phyloP scores from a whole-genome alignment of 2,113 vertebrate genomes.

The Synodontis membranacea region DNA sequence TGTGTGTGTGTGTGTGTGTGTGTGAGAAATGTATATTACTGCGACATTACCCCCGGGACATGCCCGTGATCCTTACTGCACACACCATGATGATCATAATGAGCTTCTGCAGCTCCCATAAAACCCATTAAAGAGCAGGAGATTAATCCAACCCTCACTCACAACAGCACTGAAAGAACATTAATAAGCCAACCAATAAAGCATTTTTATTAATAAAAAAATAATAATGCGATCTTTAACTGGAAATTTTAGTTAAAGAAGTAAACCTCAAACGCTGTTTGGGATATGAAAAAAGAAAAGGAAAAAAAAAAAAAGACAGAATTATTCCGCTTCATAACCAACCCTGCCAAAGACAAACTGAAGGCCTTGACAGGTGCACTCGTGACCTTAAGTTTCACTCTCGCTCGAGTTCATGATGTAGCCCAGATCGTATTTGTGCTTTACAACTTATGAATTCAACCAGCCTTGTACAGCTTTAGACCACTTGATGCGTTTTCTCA shows the following conservation, averaged over 20 bases:
- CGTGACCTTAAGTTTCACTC: not conserved
- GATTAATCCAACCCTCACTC: conserved; percentile 39
- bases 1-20: conserved; percentile 25
- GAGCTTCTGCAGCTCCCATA: conserved; percentile 42
- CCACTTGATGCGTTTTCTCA: conserved; percentile 15
- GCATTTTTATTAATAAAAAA: not conserved
- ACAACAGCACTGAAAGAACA: not conserved
- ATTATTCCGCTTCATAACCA: not conserved
- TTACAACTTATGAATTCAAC: conserved; percentile 33
- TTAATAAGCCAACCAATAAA: not conserved
- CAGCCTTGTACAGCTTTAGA: conserved; percentile 24
- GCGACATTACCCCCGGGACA: conserved; percentile 32
- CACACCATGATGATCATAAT: conserved; percentile 53
- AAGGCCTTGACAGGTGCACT: not conserved
- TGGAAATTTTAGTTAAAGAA: no score
- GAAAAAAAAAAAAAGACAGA: not conserved
- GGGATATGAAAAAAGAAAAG: not conserved
- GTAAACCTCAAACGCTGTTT: not conserved
- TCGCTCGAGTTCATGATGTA: not conserved
- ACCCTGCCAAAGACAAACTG: not conserved
- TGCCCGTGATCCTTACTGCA: conserved; percentile 51
- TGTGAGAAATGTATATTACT: not conserved
- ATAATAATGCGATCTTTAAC: not conserved
- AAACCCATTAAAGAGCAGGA: conserved; percentile 46
- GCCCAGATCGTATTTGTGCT: conserved; percentile 27